phyloP scores from a whole-genome alignment of 2,113 vertebrate species.

The Antechinus stuartii region DNA sequence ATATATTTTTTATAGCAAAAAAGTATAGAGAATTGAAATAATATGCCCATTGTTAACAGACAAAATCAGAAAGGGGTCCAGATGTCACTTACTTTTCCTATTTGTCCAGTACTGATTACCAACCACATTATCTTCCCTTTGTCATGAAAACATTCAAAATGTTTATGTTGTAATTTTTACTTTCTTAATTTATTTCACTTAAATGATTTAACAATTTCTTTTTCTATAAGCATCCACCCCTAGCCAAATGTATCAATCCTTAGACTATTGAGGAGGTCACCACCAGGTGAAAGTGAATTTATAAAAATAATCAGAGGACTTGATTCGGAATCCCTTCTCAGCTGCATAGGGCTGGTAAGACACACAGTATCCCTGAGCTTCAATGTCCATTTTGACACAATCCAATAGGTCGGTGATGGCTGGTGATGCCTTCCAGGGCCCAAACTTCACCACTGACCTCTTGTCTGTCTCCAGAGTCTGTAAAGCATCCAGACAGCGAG shows the following conservation, averaged over 20 bases:
- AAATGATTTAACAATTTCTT: constrained; percentile 21
- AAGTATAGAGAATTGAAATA: background rate
- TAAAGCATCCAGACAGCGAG: constrained; percentile 84
- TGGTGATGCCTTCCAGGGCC: constrained; percentile 90
- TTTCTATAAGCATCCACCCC: background rate
- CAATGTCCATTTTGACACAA: constrained; percentile 91
- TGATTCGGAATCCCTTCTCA: constrained; percentile 86
- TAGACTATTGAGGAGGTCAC: constrained; percentile 77
- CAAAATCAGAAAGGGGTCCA: background rate
- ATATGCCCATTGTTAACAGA: background rate
- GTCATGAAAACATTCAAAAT: background rate
- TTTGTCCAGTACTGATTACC: background rate
- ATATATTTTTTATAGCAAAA: background rate
- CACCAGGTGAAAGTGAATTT: constrained; percentile 93
- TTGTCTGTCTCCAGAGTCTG: constrained; percentile 86
- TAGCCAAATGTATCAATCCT: background rate
- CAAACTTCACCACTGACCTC: constrained; percentile 93
- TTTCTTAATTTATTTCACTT: background rate
- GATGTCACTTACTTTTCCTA: background rate
- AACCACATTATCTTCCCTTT: background rate
- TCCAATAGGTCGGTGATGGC: constrained; percentile 88
- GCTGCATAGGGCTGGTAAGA: constrained; percentile 72
- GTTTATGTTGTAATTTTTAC: background rate
- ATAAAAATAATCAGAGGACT: constrained; percentile 86
- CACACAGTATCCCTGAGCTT: constrained; percentile 89